Conservation (phyloP, 2,797 vertebrate genomes). For the Ibycter americanus region DNA sequence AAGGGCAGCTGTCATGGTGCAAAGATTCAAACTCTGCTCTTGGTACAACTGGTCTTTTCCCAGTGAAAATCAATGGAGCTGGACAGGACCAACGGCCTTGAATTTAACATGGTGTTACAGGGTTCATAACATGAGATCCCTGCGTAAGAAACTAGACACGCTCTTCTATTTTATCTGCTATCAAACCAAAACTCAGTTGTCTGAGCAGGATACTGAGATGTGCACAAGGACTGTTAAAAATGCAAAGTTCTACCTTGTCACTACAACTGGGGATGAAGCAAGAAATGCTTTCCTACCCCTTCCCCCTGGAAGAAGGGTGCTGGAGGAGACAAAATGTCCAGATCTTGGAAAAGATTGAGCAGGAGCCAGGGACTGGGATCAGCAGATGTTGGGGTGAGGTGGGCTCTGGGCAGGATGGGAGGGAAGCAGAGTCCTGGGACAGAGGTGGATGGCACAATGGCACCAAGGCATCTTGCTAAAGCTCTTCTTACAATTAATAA, state of each 20-base stretch:
- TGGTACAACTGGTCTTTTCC: neutral
- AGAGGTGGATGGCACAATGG: rapidly evolving
- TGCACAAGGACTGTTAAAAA: neutral
- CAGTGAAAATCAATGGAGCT: neutral
- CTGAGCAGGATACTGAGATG: neutral
- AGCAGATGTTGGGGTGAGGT: neutral
- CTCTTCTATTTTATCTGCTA: neutral
- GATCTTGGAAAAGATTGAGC: neutral
- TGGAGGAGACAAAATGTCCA: neutral
- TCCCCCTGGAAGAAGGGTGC: neutral
- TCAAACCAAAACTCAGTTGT: neutral
- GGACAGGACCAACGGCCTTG: neutral
- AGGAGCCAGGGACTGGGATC: neutral
- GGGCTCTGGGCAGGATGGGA: neutral
- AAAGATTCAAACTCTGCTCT: neutral
- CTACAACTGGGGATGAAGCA: neutral
- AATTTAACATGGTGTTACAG: neutral
- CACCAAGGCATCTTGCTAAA: neutral
- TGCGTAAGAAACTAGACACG: neutral
- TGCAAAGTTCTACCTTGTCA: neutral
- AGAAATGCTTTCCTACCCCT: neutral
- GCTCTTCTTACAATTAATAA: neutral
- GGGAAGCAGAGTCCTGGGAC: neutral
- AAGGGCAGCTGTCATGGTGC: neutral
- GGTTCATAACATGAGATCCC: neutral